Conservation (phyloP, 2,113 vertebrate genomes). For the Gasterosteus nipponicus region DNA sequence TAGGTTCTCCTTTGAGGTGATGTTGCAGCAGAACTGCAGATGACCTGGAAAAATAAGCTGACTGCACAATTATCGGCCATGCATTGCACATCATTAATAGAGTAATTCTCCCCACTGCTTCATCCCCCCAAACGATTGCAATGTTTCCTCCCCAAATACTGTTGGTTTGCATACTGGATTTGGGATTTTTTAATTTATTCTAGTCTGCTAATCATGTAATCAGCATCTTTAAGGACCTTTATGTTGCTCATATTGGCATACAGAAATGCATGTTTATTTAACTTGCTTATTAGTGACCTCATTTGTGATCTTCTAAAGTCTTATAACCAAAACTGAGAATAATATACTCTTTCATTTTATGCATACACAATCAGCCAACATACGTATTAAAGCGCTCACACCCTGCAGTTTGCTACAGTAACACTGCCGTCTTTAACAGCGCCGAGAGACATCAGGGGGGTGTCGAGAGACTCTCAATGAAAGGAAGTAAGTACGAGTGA, state of each 20-base stretch:
- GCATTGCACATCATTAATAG: conserved; percentile 72
- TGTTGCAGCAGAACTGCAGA: conserved; percentile 52
- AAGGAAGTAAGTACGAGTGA: conserved; percentile 8
- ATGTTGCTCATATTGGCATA: background rate
- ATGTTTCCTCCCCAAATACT: conserved; percentile 12
- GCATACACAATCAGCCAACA: conserved; percentile 18
- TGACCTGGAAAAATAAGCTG: conserved; percentile 67
- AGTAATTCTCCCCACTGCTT: conserved; percentile 42
- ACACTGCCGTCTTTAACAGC: conserved; percentile 33
- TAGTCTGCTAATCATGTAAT: conserved; percentile 8
- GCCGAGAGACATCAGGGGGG: conserved; percentile 30
- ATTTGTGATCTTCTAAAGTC: background rate
- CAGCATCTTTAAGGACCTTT: background rate
- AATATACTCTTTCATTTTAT: conserved; percentile 6
- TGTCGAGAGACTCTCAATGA: conserved; percentile 17
- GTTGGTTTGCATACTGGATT: conserved; percentile 27
- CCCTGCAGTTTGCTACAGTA: conserved; percentile 37
- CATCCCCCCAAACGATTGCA: conserved; percentile 23
- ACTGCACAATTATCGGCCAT: conserved; percentile 62
- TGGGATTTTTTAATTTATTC: conserved; percentile 10
- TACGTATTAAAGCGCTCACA: conserved; percentile 12
- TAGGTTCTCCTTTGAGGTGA: conserved; percentile 55
- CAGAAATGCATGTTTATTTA: background rate
- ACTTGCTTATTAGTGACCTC: background rate
- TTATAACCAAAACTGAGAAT: conserved; percentile 10